Evolutionary conservation across 2,888 invertebrate genomes (phyloP), one percentile per base, ranked within the genome.

Genomic region (Brachynemurus nebulosus): DNA sequence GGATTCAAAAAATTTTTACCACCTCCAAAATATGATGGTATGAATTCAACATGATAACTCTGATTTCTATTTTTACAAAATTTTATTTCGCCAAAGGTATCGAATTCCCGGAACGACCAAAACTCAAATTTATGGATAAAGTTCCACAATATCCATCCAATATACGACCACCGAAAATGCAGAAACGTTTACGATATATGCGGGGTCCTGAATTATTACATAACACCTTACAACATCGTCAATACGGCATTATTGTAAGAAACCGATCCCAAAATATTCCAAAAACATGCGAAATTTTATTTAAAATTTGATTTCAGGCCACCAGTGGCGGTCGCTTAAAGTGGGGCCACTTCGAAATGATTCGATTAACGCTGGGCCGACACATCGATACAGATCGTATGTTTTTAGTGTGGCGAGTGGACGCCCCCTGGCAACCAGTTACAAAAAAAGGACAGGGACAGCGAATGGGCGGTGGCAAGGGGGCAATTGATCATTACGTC

Each of bases 391-490:
- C 72, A 16, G 76, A 72, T 50, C 74, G 78, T 54, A 89, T 88
- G 82, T 99, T 96, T 71, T 91, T 93, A 1, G 69, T 90, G 21
- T 99, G 96, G 95, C 71, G 98, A 54, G 69, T 98, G 0, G 91
- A 92, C 55, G 70, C 90, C 0, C 95, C 96, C 0, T 99, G 97
- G 97, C 92, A 96, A 57, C 86, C 97, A 0, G 66, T 93, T 8
- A 88, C 90, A 0, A 89, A 83, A 62, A 88, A 88, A 61, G 86
- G 89, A 0, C 82, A 82, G 61, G 96, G 96, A 1, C 80, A 83
- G 51, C 71, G 91, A 54, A 90, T 95, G 88, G 97, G 97, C 7
- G 92, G 93, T 51, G 97, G 97, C 11, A 98, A 98, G 71, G 92
- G 90, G 6, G 70, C 80, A 1, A 93, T 99, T 46, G 84, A 95